Evolutionary conservation across 2,113 vertebrate genomes (phyloP), one percentile per base, ranked within the genome.

Genomic region (Opisthocomus hoazin): DNA sequence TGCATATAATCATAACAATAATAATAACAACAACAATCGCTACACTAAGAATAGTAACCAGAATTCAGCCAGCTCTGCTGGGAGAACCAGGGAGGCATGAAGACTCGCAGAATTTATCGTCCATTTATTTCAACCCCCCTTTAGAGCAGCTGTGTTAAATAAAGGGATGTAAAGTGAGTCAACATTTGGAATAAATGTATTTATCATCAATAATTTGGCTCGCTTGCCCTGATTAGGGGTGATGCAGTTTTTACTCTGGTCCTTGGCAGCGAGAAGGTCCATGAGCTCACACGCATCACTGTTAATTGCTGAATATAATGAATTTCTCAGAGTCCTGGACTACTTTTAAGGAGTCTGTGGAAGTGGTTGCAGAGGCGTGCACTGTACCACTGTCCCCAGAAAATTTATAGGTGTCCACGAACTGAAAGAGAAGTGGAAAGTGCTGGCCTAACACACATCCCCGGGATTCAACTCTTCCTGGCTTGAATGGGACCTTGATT

Each of bases 1-100:
- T 82, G 94, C 96, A 94, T 78, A 90, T 93, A 87, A 91, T 97
- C 93, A 95, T 96, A 95, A 92, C 88, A 89, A 92, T 95, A 94
- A 90, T 90, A 87, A 96, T 94, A 95, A 96, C 77, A 95, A 90
- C 85, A 86, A 78, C 71, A 58, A 75, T 50, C 21, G 6, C 70
- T 36, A 12, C 21, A 2, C 60, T 78, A 94, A 89, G 81, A 92
- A 94, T 60, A 87, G 89, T 34, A 57, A 50, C 36, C 50, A 53
- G 79, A 81, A 64, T 46, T 30, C 32, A 15, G 32, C 30, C 94
- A 37, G 81, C 87, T 41, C 91, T 57, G 77, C 87, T 15, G 17
- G 18, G 54, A 77, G 71, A 92, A 5, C 50, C 36, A 6, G 66
- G 90, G 60, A 93, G 64, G 71, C 88, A 7, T 12, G 79, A 58